Evolutionary conservation across 2,888 invertebrate genomes (phyloP), one percentile per base, ranked within the genome.

Genomic region (Philereme transversata): DNA sequence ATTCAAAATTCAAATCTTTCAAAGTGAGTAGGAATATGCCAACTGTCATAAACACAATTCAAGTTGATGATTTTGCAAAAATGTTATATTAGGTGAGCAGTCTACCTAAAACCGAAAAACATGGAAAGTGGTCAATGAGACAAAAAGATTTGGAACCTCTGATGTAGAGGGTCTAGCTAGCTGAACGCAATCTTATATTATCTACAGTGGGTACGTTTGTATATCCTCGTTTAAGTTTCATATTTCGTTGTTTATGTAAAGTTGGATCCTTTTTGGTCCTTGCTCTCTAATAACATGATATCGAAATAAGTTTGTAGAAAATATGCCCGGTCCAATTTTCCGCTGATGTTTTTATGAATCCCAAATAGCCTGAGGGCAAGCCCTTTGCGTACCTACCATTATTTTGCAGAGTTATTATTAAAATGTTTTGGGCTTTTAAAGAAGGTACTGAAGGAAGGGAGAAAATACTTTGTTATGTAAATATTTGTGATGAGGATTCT

Each of bases 301-400:
- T 72, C 71, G 65, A 72, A 72, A 78, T 77, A 79, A 73, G 69
- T 74, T 72, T 66, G 63, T 69, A 61, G 55, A 58, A 70, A 82
- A 79, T 82, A 79, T 78, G 78, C 62, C 74, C 55, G 64, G 71
- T 75, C 68, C 72, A 78, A 80, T 78, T 77, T 82, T 71, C 69
- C 63, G 72, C 71, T 72, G 72, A 75, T 81, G 72, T 79, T 81
- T 81, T 80, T 81, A 80, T 79, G 80, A 82, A 82, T 81, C 79
- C 77, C 70, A 77, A 80, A 77, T 73, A 73, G 72, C 72, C 68
- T 38, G 64, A 61, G 67, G 74, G 64, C 60, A 56, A 61, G 57
- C 64, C 62, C 65, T 59, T 67, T 52, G 45, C 34, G 11, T 34
- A 52, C 40, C 35, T 54, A 48, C 53, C 35, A 46, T 48, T 47